Evolutionary conservation across 2,113 vertebrate genomes (phyloP).

Genomic region (Tricholaema leucomelas): DNA sequence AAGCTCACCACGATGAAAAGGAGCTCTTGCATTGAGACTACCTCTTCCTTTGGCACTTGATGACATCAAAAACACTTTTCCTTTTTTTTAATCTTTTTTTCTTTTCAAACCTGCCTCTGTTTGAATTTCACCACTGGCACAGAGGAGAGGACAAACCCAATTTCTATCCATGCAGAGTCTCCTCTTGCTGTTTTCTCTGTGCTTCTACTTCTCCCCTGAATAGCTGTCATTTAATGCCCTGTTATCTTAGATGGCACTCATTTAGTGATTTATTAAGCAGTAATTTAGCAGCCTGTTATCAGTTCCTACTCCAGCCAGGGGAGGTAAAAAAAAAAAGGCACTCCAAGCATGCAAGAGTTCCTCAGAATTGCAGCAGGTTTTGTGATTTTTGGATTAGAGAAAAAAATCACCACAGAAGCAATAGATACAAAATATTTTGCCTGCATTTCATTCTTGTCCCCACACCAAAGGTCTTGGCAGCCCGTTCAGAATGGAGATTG

Average conservation of each 20-base stretch:
- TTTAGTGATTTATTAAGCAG: slow-evolving; percentile 64
- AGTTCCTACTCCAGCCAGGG: neutral
- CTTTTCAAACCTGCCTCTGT: neutral
- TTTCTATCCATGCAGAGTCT: slow-evolving; percentile 6
- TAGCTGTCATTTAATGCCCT: slow-evolving; percentile 33
- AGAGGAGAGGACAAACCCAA: slow-evolving; percentile 33
- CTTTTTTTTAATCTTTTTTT: neutral
- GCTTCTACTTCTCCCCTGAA: slow-evolving; percentile 31
- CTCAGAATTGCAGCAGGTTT: neutral
- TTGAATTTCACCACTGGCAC: neutral
- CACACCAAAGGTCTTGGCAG: neutral
- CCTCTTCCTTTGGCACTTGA: neutral
- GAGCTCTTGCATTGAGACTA: neutral
- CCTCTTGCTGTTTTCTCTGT: slow-evolving; percentile 2
- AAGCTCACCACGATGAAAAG: neutral
- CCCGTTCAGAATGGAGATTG: neutral
- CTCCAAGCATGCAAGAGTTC: neutral
- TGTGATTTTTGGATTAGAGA: slow-evolving; percentile 39
- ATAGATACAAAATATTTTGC: slow-evolving; percentile 6
- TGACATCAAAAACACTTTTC: neutral
- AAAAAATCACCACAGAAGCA: neutral
- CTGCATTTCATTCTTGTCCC: neutral
- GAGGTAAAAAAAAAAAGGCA: neutral
- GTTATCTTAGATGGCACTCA: slow-evolving; percentile 51
- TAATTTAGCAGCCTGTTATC: slow-evolving; percentile 58